Evolutionary conservation across 2,888 invertebrate species (phyloP).

Genomic region (Sturmia bella): DNA sequence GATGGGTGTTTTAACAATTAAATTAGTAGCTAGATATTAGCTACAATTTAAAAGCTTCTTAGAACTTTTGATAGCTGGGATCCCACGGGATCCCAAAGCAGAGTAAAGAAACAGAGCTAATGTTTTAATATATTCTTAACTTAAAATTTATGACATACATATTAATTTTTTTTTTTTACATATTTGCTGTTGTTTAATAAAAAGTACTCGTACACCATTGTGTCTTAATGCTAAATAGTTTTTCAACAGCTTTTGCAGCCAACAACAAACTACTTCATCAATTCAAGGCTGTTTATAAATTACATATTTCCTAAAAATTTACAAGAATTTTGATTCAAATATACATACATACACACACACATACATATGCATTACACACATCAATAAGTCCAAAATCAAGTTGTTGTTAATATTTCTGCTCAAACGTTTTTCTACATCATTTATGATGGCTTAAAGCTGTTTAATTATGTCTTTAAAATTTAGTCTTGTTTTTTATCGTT

Average conservation of each 20-base stretch:
- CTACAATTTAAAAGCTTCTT: too few relatives aligned
- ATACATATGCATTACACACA: not conserved
- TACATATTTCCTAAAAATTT: conserved; percentile 31
- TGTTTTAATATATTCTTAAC: too few relatives aligned
- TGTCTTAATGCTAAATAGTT: not conserved
- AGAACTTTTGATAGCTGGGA: too few relatives aligned
- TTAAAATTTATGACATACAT: not conserved
- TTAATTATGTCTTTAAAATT: conserved; percentile 38
- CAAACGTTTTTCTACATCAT: conserved; percentile 32
- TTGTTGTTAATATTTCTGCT: too few relatives aligned
- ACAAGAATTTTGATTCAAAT: conserved; percentile 3
- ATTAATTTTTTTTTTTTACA: not conserved
- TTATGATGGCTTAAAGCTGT: conserved; percentile 17
- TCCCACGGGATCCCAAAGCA: too few relatives aligned
- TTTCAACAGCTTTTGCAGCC: not conserved
- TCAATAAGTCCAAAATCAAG: too few relatives aligned
- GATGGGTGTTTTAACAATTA: too few relatives aligned
- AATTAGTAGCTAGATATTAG: too few relatives aligned
- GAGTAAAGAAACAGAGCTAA: too few relatives aligned
- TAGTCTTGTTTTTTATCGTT: conserved; percentile 37
- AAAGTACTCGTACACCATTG: not conserved
- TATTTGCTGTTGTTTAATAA: conserved; percentile 17
- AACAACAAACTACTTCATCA: not conserved
- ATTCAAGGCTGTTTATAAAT: conserved; percentile 39
- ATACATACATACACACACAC: not conserved